A percentile compares a stretch with the other conserved stretches of the same genome.
Evolutionary conservation across 2,888 invertebrate species (phyloP).

Genomic region (Sinotaia quadrata): DNA sequence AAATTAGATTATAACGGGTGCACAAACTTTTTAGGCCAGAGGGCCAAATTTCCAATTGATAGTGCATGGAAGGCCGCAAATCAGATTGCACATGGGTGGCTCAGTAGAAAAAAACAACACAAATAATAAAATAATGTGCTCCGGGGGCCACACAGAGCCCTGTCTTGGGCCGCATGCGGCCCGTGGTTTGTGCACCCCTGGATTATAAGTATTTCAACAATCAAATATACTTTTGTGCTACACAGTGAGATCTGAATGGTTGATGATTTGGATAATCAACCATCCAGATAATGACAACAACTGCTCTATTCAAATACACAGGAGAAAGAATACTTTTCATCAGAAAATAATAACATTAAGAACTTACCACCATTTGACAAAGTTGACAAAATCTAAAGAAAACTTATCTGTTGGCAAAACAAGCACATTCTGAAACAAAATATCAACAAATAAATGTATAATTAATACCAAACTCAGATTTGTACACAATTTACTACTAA

Average conservation of each 20-base stretch:
- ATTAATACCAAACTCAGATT: background rate
- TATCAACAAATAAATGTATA: background rate
- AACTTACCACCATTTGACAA: slow-evolving; percentile 56
- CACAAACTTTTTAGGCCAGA: no score
- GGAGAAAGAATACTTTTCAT: background rate
- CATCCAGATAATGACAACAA: background rate
- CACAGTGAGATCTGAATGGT: background rate
- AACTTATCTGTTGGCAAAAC: slow-evolving; percentile 49
- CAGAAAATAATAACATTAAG: background rate
- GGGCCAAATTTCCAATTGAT: no score
- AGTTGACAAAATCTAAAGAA: slow-evolving; percentile 53
- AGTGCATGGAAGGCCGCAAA: no score
- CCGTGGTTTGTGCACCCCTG: no score
- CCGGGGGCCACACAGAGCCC: no score
- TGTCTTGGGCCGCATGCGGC: no score
- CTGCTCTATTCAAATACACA: background rate
- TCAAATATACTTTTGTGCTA: background rate
- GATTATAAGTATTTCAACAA: background rate
- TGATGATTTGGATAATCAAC: no score
- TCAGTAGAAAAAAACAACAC: no score
- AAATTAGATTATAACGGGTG: no score
- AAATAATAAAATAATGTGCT: no score
- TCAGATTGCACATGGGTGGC: no score
- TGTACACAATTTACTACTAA: background rate
- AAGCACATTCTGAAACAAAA: slow-evolving; percentile 45